phyloP scores from a whole-genome alignment of 2,888 invertebrate species.

The Polietes domitor region DNA sequence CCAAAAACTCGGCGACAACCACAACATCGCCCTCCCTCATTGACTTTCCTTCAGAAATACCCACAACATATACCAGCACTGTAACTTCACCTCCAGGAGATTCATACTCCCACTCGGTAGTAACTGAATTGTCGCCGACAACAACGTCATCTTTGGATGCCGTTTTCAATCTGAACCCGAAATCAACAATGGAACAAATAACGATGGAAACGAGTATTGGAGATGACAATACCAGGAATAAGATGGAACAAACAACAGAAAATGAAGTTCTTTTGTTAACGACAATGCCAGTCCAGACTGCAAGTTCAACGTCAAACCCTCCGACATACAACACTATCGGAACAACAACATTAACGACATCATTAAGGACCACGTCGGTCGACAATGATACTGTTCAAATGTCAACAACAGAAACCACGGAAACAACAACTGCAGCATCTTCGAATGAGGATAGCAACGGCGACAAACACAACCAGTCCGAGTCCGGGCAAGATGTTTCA shows the following conservation, averaged over 20 bases:
- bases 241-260: conserved; percentile 37
- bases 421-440: not conserved
- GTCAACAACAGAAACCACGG: conserved; percentile 24
- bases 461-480: conserved; percentile 1
- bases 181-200: conserved; percentile 34
- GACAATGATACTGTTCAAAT: conserved; percentile 26
- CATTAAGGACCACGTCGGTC: conserved; percentile 44
- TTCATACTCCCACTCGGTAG: not conserved
- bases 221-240: conserved; percentile 39
- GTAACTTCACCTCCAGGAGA: not conserved
- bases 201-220: conserved; percentile 25
- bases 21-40: not conserved
- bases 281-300: conserved; percentile 33
- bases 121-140: conserved; percentile 25
- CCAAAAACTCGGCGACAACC: not conserved
- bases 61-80: not conserved
- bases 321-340: conserved; percentile 24
- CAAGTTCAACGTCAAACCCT: conserved; percentile 27
- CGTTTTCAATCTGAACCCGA: not conserved
- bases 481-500: not conserved
- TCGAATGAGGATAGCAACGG: not conserved
- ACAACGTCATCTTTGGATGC: conserved; percentile 9
- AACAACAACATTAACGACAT: conserved; percentile 37
- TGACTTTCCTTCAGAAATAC: not conserved
- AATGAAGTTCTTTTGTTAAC: conserved; percentile 52